Evolutionary conservation across 2,113 vertebrate species (phyloP), one percentile per base, ranked within the genome.

Genomic region (Xerus inauris): DNA sequence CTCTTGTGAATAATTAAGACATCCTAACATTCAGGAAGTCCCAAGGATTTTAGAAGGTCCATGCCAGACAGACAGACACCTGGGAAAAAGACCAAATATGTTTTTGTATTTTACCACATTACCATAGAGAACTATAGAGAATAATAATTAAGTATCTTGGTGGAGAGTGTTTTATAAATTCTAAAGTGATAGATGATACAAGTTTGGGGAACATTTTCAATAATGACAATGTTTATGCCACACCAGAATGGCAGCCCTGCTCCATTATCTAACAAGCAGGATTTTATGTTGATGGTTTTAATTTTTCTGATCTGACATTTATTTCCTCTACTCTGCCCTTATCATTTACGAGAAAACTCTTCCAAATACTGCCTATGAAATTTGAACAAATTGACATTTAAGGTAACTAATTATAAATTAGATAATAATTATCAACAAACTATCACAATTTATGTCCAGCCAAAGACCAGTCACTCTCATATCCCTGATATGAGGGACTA

Each of bases 151-250:
- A 9, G 38, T 28, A 42, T 20, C 47, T 4, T 76, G 26, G 24
- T 47, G 12, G 13, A 57, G 72, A 62, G 16, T n/a, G 5, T 75
- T 51, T 91, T 75, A 26, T 80, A 65, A 80, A 65, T 91, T 62
- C 42, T 87, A 57, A 76, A 72, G 2, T 82, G 69, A 79, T 3
- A 57, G 16, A 24, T 57, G 32, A 72, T 49, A n/a, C 28, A 75
- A 45, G 30, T 82, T 73, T 87, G 87, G 51, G 45, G 47, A 83
- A 51, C 71, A 83, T 88, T 88, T 91, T 87, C 32, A 54, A n/a
- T 32, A 73, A 75, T 62, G 8, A 84, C 40, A 82, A 11, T 49
- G 8, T 38, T 42, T 64, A 8, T 49, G 20, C 6, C 40, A n/a
- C 38, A 17, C 24, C 28, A 26, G 7, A 62, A 11, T 10, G 59